These are phyloP conservation scores for Tautogolabrus adspersus DNA, from an alignment of 2,113 vertebrate genomes.

Conservation along the genomic window DNA sequence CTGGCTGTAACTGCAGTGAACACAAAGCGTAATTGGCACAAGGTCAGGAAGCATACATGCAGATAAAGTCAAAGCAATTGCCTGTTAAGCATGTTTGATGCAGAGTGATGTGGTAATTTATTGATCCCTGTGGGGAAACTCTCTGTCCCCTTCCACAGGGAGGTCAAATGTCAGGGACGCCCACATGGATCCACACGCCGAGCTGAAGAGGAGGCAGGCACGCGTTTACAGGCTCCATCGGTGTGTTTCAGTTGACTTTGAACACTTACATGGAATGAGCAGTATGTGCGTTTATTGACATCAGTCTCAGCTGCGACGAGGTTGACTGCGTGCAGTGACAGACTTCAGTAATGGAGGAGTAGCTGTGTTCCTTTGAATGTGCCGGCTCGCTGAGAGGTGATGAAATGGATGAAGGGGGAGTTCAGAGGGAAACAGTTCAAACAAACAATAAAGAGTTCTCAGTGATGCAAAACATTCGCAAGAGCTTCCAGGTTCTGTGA, in stretches of 20 bases:
- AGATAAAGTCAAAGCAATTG: conserved; percentile 33
- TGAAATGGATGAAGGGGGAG: conserved; percentile 53
- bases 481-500: conserved; percentile 13
- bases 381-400: conserved; percentile 38
- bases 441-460: conserved; percentile 47
- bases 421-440: conserved; percentile 50
- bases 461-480: conserved; percentile 59
- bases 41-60: conserved; percentile 12
- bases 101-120: conserved; percentile 46
- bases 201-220: not conserved
- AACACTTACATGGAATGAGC: conserved; percentile 13
- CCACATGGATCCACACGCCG: not conserved
- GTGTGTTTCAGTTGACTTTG: not conserved
- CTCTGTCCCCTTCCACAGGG: conserved; percentile 11
- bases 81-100: conserved; percentile 26
- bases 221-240: not conserved
- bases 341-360: conserved; percentile 22
- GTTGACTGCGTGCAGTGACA: conserved; percentile 23
- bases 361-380: conserved; percentile 17
- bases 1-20: conserved; percentile 25
- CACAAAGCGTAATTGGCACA: conserved; percentile 26
- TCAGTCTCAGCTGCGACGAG: conserved; percentile 14
- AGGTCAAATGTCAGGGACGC: conserved; percentile 46
- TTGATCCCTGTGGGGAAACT: conserved; percentile 37
- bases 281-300: conserved; percentile 3